A percentile compares a stretch with the other conserved stretches of the same genome.
phyloP scores from a whole-genome alignment of 2,888 invertebrate species.

The Ormia ochracea region DNA sequence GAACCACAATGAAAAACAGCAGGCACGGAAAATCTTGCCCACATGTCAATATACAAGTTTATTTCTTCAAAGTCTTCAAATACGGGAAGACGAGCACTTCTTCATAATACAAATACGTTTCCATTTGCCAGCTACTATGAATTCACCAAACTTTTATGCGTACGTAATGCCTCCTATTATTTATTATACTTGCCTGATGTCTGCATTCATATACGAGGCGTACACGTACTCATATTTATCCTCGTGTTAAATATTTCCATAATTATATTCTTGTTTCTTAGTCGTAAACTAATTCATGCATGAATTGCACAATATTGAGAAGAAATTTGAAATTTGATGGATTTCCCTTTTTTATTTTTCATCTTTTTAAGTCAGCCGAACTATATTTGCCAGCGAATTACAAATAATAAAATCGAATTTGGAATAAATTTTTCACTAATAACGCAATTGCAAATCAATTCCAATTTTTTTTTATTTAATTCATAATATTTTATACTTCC shows the following conservation, averaged over 20 bases:
- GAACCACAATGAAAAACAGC: neutral
- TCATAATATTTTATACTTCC: too few species aligned
- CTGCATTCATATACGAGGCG: neutral
- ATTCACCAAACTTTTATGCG: constrained; percentile 21
- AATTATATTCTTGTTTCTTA: constrained; percentile 50
- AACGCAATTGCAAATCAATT: too few species aligned
- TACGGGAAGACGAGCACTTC: neutral
- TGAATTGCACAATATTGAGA: constrained; percentile 43
- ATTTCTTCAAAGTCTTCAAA: neutral
- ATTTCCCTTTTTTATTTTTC: too few species aligned
- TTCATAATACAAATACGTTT: constrained; percentile 5
- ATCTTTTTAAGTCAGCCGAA: too few species aligned
- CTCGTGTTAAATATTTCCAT: constrained; percentile 43
- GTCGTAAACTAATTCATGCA: constrained; percentile 53
- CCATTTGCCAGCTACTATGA: neutral
- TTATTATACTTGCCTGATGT: neutral
- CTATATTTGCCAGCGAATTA: too few species aligned
- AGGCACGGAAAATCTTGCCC: constrained; percentile 44
- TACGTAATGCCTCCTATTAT: constrained; percentile 17
- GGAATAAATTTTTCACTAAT: too few species aligned
- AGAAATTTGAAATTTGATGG: too few species aligned
- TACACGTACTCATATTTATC: neutral
- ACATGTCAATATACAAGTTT: constrained; percentile 62
- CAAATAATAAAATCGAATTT: too few species aligned
- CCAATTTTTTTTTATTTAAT: too few species aligned